Evolutionary conservation across 2,888 invertebrate species (phyloP).

Genomic region (Tenthredo mesomela): DNA sequence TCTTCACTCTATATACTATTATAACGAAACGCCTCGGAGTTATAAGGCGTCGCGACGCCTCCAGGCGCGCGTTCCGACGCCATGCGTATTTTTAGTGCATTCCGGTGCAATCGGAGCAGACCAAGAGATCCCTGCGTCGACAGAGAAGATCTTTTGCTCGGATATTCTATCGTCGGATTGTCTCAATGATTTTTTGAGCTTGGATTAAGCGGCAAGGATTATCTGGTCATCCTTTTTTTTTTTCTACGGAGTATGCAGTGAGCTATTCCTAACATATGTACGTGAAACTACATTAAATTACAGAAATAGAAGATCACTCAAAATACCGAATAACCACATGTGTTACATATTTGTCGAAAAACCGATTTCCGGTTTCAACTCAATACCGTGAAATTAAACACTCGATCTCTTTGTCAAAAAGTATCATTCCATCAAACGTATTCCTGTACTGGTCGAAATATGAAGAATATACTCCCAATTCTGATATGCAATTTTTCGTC

Average conservation of each 20-base stretch:
- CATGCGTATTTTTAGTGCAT: slow-evolving; percentile 52
- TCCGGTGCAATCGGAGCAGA: slow-evolving; percentile 51
- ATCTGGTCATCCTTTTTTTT: slow-evolving; percentile 18
- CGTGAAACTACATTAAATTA: not conserved
- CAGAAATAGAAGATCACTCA: not conserved
- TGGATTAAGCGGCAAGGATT: not conserved
- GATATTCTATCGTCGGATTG: slow-evolving; percentile 42
- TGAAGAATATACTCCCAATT: not conserved
- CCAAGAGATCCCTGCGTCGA: slow-evolving; percentile 13
- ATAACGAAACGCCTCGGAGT: slow-evolving; percentile 27
- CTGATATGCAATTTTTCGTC: not conserved
- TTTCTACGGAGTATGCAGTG: not conserved
- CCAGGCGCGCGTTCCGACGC: slow-evolving; percentile 51
- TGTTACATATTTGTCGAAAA: not conserved
- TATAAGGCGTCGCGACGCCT: slow-evolving; percentile 47
- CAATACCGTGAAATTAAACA: not conserved
- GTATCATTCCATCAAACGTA: not conserved
- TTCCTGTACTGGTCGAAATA: not conserved
- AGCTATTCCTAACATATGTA: not conserved
- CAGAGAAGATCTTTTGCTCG: slow-evolving; percentile 44
- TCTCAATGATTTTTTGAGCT: not conserved
- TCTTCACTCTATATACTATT: slow-evolving; percentile 4
- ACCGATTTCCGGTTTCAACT: not conserved
- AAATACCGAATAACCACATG: not conserved
- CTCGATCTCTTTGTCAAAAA: not conserved